Conservation (phyloP, 2,113 vertebrate genomes). For the Mohoua ochrocephala region DNA sequence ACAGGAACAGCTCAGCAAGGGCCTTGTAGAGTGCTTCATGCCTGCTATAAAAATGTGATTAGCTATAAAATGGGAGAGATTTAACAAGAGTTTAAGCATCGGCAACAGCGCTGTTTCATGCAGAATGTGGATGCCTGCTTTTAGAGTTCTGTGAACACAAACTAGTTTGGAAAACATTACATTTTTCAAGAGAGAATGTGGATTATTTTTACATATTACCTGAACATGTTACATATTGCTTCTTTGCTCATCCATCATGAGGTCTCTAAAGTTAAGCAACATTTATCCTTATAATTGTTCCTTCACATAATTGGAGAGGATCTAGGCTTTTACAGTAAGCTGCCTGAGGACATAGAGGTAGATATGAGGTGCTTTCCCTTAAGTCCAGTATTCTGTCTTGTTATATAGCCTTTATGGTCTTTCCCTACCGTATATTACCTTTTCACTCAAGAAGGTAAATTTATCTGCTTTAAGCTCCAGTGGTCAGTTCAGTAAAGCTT, state of each 20-base stretch:
- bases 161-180: constrained; percentile 15
- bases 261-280: neutral
- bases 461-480: neutral
- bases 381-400: neutral
- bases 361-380: neutral
- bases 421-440: neutral
- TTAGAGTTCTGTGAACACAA: constrained; percentile 31
- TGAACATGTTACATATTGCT: neutral
- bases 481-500: neutral
- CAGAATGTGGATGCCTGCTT: constrained; percentile 53
- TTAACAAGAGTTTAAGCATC: constrained; percentile 71
- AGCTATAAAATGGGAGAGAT: constrained; percentile 74
- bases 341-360: neutral
- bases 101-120: constrained; percentile 28
- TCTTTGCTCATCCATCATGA: neutral
- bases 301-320: neutral
- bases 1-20: constrained; percentile 71
- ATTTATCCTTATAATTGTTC: neutral
- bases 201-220: neutral
- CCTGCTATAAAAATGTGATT: constrained; percentile 77
- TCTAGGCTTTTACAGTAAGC: neutral
- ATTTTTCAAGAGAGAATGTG: constrained; percentile 8
- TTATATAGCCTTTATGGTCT: neutral
- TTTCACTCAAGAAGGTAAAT: neutral
- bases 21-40: constrained; percentile 72